Percentiles rank a stretch among this genome's conserved stretches.
These are phyloP conservation scores for Phenganax subtilis DNA, from an alignment of 92 coral and sea anemone species.

Conservation along the genomic window DNA sequence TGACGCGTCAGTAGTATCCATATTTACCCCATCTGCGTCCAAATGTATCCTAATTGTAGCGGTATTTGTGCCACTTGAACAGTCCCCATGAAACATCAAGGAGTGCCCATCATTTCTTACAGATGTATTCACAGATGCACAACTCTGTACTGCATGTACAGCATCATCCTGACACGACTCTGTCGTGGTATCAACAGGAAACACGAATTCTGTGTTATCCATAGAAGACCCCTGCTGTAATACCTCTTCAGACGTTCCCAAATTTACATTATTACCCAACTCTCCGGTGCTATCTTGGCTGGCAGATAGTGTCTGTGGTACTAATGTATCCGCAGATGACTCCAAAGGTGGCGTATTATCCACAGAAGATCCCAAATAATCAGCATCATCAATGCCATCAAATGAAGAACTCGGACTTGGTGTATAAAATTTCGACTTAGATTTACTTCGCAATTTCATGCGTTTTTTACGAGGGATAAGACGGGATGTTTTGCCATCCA, in stretches of 20 bases:
- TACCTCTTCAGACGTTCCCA: no score
- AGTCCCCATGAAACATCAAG: background rate
- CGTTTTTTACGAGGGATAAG: background rate
- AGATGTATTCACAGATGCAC: background rate
- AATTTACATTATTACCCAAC: background rate
- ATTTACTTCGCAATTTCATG: slow-evolving; percentile 16
- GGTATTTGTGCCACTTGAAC: no score
- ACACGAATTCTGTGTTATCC: background rate
- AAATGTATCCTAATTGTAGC: no score
- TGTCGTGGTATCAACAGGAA: background rate
- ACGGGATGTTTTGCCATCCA: slow-evolving; percentile 1
- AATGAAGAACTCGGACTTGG: background rate
- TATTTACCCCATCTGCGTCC: background rate
- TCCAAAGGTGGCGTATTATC: background rate
- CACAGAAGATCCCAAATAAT: background rate
- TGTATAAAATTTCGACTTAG: slow-evolving; percentile 23
- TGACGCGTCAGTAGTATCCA: slow-evolving; percentile 25
- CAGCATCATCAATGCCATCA: slow-evolving; percentile 11
- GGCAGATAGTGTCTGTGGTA: background rate
- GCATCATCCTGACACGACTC: background rate
- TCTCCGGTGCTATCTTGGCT: background rate
- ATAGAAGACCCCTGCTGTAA: background rate
- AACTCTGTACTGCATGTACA: background rate
- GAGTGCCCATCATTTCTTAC: background rate
- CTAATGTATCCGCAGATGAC: background rate